Conservation (phyloP, 2,888 invertebrate genomes). For the Cylindroiulus punctatus region DNA sequence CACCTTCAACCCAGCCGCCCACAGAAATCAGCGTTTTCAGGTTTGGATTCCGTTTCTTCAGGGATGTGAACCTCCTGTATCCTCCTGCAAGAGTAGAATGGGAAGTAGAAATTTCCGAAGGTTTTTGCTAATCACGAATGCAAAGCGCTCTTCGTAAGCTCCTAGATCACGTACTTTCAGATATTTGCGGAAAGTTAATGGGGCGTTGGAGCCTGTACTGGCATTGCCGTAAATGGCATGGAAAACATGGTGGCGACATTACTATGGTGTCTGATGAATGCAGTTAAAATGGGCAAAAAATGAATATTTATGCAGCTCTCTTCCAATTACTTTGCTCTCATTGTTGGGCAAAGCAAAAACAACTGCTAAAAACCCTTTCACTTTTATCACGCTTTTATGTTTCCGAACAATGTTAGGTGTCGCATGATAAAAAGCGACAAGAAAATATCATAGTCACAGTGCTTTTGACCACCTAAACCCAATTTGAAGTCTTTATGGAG, state of each 20-base stretch:
- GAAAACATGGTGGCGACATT: constrained; percentile 5
- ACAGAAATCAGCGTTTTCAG: constrained; percentile 59
- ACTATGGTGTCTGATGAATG: not conserved
- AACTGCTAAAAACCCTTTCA: not conserved
- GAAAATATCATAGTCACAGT: constrained; percentile 10
- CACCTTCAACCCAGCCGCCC: constrained; percentile 60
- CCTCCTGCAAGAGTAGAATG: constrained; percentile 57
- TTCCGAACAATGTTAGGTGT: constrained; percentile 21
- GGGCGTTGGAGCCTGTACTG: constrained; percentile 24
- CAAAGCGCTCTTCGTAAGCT: not conserved
- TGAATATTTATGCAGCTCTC: constrained; percentile 29
- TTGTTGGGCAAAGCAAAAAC: not conserved
- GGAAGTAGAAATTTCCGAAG: constrained; percentile 14
- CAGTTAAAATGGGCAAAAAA: not conserved
- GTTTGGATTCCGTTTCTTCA: constrained; percentile 58
- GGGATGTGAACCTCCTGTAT: constrained; percentile 59
- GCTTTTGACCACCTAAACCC: not conserved
- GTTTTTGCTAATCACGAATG: constrained; percentile 36
- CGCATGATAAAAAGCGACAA: not conserved
- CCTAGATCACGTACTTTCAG: constrained; percentile 21
- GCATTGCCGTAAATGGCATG: constrained; percentile 29
- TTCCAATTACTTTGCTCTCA: not conserved
- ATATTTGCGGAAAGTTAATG: not conserved
- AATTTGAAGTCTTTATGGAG: not conserved
- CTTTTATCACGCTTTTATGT: constrained; percentile 35